A percentile compares a stretch with the other conserved stretches of the same genome.
These are phyloP conservation scores for Pachliopta kotzebuea DNA, from an alignment of 2,888 invertebrate species.

Conservation along the genomic window DNA sequence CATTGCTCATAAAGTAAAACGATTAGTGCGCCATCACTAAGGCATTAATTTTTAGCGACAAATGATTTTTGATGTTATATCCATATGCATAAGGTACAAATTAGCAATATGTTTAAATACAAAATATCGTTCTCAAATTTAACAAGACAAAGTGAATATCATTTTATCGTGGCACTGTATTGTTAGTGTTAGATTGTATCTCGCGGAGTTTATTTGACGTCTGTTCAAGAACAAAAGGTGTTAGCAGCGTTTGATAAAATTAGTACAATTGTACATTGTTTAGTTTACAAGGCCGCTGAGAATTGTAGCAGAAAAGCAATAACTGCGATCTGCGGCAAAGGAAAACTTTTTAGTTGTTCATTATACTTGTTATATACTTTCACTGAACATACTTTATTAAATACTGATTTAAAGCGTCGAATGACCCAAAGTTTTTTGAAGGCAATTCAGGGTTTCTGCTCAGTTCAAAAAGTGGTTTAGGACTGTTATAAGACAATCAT, in stretches of 20 bases:
- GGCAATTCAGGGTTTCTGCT: no score
- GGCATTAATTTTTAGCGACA: background rate
- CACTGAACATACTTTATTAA: no score
- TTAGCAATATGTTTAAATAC: background rate
- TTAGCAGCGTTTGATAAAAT: slow-evolving; percentile 19
- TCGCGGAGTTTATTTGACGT: slow-evolving; percentile 10
- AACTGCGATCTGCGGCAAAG: background rate
- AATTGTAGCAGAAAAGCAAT: background rate
- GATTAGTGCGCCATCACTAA: background rate
- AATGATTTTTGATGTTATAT: background rate
- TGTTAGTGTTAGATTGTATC: slow-evolving; percentile 12
- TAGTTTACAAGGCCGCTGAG: background rate
- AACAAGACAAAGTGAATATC: slow-evolving; percentile 4
- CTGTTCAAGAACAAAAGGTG: slow-evolving; percentile 2
- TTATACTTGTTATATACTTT: no score
- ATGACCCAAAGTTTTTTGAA: no score
- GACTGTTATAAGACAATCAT: no score
- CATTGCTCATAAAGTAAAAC: background rate
- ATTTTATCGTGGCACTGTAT: slow-evolving; percentile 13
- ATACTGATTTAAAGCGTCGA: no score
- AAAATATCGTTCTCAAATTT: background rate
- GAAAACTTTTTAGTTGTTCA: no score
- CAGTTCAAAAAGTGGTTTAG: no score
- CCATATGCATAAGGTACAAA: background rate
- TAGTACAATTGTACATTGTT: slow-evolving; percentile 1